These are phyloP conservation scores for Geophilus truncorum DNA, from an alignment of 2,888 invertebrate genomes.

Conservation along the genomic window DNA sequence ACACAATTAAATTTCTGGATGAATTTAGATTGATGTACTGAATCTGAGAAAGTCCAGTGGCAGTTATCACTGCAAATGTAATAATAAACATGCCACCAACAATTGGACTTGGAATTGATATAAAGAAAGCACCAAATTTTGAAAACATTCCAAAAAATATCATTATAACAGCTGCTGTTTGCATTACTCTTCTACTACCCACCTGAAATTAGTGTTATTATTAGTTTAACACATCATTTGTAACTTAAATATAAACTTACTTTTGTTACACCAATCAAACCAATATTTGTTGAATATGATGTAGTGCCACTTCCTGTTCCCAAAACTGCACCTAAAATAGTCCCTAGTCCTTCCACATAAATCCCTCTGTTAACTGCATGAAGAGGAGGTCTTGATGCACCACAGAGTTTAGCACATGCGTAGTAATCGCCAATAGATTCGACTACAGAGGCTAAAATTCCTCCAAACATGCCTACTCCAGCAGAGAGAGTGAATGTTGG, in stretches of 20 bases:
- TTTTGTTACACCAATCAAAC: conserved; percentile 80
- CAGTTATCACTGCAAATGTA: conserved; percentile 47
- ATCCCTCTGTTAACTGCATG: conserved; percentile 84
- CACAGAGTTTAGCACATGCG: conserved; percentile 66
- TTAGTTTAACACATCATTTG: neutral
- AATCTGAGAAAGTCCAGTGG: conserved; percentile 60
- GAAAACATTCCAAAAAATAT: conserved; percentile 49
- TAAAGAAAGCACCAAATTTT: conserved; percentile 52
- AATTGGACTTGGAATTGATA: conserved; percentile 52
- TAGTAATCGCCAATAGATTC: conserved; percentile 86
- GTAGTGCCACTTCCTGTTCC: conserved; percentile 83
- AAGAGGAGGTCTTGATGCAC: conserved; percentile 73
- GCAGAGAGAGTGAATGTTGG: conserved; percentile 66
- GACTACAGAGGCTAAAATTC: conserved; percentile 70
- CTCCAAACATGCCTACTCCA: conserved; percentile 70
- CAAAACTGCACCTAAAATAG: conserved; percentile 75
- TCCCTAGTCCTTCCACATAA: conserved; percentile 77
- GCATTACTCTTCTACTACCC: conserved; percentile 49
- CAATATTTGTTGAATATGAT: conserved; percentile 84
- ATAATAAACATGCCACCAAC: conserved; percentile 40
- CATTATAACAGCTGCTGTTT: conserved; percentile 46
- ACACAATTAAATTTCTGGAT: conserved; percentile 78
- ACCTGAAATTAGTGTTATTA: conserved; percentile 36
- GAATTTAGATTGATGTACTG: conserved; percentile 78
- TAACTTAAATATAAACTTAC: conserved; percentile 49